Evolutionary conservation across 2,113 vertebrate genomes (phyloP).

Genomic region (Pyxicephalus adspersus): DNA sequence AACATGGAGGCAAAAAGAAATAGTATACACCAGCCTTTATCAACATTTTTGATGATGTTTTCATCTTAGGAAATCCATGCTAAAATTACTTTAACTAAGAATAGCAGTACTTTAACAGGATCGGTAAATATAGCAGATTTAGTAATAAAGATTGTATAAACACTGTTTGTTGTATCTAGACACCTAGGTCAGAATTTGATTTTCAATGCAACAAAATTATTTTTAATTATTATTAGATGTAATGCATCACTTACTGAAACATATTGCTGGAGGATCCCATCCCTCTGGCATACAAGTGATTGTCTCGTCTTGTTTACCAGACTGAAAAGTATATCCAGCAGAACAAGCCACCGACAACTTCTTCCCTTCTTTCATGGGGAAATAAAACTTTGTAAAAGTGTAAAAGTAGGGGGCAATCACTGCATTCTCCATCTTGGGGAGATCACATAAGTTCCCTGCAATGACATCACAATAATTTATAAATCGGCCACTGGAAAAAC

Average conservation of each 20-base stretch:
- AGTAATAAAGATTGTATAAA: too few relatives aligned
- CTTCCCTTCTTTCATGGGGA: slow-evolving; percentile 50
- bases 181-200: too few relatives aligned
- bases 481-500: background rate
- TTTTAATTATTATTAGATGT: background rate
- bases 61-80: too few relatives aligned
- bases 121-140: too few relatives aligned
- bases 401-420: slow-evolving; percentile 49
- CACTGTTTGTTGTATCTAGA: too few relatives aligned
- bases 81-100: too few relatives aligned
- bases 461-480: background rate
- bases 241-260: slow-evolving; percentile 35
- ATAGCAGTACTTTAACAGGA: too few relatives aligned
- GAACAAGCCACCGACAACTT: slow-evolving; percentile 39
- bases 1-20: too few relatives aligned
- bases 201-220: too few relatives aligned
- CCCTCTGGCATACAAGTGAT: slow-evolving; percentile 33
- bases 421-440: slow-evolving; percentile 38
- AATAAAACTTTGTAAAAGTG: slow-evolving; percentile 52
- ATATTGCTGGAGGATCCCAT: slow-evolving; percentile 31
- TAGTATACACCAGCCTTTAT: too few relatives aligned
- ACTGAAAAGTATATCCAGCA: slow-evolving; percentile 40
- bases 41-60: too few relatives aligned
- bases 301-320: slow-evolving; percentile 45
- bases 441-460: slow-evolving; percentile 18